phyloP scores from a whole-genome alignment of 2,888 invertebrate genomes.

The Sphaeridia pumilis region DNA sequence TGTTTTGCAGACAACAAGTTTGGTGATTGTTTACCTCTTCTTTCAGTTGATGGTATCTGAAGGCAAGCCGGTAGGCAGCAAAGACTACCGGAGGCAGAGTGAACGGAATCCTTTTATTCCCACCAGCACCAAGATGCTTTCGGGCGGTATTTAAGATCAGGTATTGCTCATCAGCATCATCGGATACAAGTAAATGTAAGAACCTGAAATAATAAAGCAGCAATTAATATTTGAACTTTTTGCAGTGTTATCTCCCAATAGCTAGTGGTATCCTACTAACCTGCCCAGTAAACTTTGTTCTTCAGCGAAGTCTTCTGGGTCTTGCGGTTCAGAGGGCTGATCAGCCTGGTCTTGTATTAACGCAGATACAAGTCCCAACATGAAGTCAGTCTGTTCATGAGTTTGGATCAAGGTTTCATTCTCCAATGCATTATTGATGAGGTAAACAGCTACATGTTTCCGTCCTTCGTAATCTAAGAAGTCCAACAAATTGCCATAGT shows the following conservation, averaged over 20 bases:
- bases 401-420: conserved; percentile 76
- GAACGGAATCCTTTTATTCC: conserved; percentile 72
- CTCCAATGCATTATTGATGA: conserved; percentile 80
- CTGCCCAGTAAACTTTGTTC: conserved; percentile 85
- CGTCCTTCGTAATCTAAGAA: conserved; percentile 80
- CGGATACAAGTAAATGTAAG: conserved; percentile 69
- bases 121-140: conserved; percentile 83
- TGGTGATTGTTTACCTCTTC: too few relatives aligned
- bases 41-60: conserved; percentile 44
- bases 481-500: conserved; percentile 73
- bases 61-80: conserved; percentile 76
- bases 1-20: too few relatives aligned
- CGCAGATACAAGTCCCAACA: conserved; percentile 59
- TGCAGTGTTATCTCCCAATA: too few relatives aligned
- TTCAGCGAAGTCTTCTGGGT: conserved; percentile 90
- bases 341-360: conserved; percentile 75
- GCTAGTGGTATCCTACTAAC: too few relatives aligned
- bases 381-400: conserved; percentile 58
- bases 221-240: too few relatives aligned
- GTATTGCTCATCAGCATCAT: conserved; percentile 73
- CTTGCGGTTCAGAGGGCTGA: conserved; percentile 56
- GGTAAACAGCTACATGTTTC: conserved; percentile 71
- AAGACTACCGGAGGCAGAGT: conserved; percentile 90
- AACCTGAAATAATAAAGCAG: too few relatives aligned
- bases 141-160: conserved; percentile 78